Evolutionary conservation across 2,888 invertebrate species (phyloP).

Genomic region (Philereme transversata): DNA sequence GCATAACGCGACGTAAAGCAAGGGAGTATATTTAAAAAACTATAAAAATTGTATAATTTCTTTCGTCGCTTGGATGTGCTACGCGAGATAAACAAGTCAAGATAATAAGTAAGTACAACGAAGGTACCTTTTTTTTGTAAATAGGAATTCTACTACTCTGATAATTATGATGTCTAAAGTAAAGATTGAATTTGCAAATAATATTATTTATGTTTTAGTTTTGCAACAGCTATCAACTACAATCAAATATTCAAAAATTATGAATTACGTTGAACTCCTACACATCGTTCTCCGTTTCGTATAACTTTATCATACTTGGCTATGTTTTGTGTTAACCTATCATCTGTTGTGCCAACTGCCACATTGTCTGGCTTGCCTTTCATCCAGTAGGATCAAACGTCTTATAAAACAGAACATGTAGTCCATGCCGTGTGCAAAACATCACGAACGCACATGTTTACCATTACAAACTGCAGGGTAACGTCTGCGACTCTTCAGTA

Average conservation of each 20-base stretch:
- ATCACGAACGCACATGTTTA: slow-evolving; percentile 20
- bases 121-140: too few species aligned
- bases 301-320: slow-evolving; percentile 1
- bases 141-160: too few species aligned
- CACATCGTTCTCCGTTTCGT: too few species aligned
- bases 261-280: too few species aligned
- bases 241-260: too few species aligned
- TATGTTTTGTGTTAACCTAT: slow-evolving; percentile 10
- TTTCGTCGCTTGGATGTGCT: neutral
- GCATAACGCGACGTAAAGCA: slow-evolving; percentile 14
- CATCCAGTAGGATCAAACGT: slow-evolving; percentile 23
- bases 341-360: slow-evolving; percentile 7
- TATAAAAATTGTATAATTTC: slow-evolving; percentile 7
- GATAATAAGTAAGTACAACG: too few species aligned
- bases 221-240: too few species aligned
- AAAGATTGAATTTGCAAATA: too few species aligned
- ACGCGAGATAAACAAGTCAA: neutral
- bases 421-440: slow-evolving; percentile 22
- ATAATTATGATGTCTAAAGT: too few species aligned
- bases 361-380: slow-evolving; percentile 14
- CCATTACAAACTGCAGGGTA: slow-evolving; percentile 32
- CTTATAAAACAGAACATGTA: slow-evolving; percentile 22
- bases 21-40: slow-evolving; percentile 20
- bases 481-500: slow-evolving; percentile 60
- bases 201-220: too few species aligned